These are phyloP conservation scores for Harpalus rubripes DNA, from an alignment of 2,888 invertebrate genomes.

Conservation along the genomic window DNA sequence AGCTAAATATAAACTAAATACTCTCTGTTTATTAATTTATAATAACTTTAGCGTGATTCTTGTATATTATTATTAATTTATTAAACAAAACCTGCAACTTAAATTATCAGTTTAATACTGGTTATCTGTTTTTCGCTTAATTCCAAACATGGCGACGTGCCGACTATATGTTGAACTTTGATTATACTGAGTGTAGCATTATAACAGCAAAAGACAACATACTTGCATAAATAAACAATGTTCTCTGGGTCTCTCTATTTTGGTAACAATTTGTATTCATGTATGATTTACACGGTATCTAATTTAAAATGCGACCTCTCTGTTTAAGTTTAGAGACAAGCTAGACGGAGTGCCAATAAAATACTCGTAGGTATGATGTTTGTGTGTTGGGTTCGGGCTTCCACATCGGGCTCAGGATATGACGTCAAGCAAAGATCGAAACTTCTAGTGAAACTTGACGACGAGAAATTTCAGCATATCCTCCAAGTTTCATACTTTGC, in stretches of 20 bases:
- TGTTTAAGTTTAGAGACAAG: background rate
- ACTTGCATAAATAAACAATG: no score
- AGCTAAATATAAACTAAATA: no score
- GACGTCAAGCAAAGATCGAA: conserved; percentile 28
- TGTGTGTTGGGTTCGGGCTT: background rate
- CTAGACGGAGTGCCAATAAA: background rate
- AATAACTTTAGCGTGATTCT: no score
- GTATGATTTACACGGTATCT: background rate
- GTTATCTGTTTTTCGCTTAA: no score
- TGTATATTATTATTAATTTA: no score
- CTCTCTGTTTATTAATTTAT: no score
- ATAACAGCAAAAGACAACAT: no score
- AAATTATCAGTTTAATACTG: no score
- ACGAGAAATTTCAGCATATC: conserved; percentile 32
- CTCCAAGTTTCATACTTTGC: conserved; percentile 19
- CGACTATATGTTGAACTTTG: no score
- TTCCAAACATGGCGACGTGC: no score
- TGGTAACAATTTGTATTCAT: background rate
- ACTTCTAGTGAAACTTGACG: conserved; percentile 16
- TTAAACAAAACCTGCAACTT: no score
- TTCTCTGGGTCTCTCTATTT: background rate
- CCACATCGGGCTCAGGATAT: conserved; percentile 9
- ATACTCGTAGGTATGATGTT: background rate
- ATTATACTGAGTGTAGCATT: no score
- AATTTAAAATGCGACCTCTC: background rate